Evolutionary conservation across 2,888 invertebrate genomes (phyloP).

Genomic region (Cheilosia vulpina): DNA sequence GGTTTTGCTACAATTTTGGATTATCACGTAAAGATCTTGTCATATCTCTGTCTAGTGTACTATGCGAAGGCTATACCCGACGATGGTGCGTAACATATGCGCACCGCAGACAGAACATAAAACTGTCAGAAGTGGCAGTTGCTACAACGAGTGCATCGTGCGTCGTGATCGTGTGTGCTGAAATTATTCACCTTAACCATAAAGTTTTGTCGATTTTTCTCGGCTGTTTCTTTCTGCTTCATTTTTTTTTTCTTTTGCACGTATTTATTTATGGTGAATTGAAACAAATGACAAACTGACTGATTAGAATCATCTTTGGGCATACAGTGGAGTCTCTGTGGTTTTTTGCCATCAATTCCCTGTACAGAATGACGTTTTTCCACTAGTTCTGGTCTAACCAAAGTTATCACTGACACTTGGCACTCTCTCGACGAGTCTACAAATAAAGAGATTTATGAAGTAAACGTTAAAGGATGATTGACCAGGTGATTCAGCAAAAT

Average conservation of each 20-base stretch:
- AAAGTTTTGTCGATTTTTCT: slow-evolving; percentile 66
- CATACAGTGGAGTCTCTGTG: slow-evolving; percentile 48
- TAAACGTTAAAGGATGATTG: slow-evolving; percentile 66
- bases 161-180: slow-evolving; percentile 43
- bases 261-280: slow-evolving; percentile 70
- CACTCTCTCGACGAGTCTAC: not conserved
- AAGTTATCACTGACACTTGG: not conserved
- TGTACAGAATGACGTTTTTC: slow-evolving; percentile 10
- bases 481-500: slow-evolving; percentile 72
- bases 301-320: slow-evolving; percentile 75
- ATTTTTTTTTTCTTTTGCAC: slow-evolving; percentile 47
- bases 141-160: slow-evolving; percentile 18
- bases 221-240: slow-evolving; percentile 45
- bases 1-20: slow-evolving; percentile 75
- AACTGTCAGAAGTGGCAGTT: slow-evolving; percentile 22
- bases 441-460: slow-evolving; percentile 66
- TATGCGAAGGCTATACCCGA: slow-evolving; percentile 8
- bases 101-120: slow-evolving; percentile 11
- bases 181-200: slow-evolving; percentile 68
- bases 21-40: slow-evolving; percentile 70
- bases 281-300: slow-evolving; percentile 76
- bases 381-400: slow-evolving; percentile 2
- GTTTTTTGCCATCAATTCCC: slow-evolving; percentile 3
- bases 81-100: slow-evolving; percentile 51
- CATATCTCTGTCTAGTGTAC: slow-evolving; percentile 26